phyloP scores from a whole-genome alignment of 1,140 invertebrate species.

The Papilio polytes region DNA sequence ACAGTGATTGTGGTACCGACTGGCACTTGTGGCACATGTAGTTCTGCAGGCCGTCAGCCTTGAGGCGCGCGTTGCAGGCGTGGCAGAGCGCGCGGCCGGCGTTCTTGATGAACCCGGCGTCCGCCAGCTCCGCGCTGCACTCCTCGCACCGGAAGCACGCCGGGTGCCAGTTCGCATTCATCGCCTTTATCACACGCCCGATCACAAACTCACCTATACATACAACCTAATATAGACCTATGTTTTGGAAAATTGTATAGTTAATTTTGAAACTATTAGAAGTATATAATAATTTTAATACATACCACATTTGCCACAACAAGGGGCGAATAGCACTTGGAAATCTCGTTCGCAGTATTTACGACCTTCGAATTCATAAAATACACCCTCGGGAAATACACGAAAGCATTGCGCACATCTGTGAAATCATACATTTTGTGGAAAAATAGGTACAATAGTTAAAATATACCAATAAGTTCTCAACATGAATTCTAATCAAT shows the following conservation, averaged over 20 bases:
- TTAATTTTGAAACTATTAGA: neutral
- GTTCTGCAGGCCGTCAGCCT: slow-evolving; percentile 97
- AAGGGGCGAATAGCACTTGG: slow-evolving; percentile 98
- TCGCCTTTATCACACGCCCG: slow-evolving; percentile 99
- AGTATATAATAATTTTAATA: slow-evolving; percentile 31
- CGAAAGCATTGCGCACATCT: slow-evolving; percentile 99
- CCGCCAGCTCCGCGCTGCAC: slow-evolving; percentile 95
- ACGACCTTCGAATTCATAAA: slow-evolving; percentile 99
- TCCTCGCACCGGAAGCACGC: slow-evolving; percentile 98
- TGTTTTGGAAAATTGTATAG: neutral
- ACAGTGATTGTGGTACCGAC: slow-evolving; percentile 84
- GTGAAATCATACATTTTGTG: slow-evolving; percentile 41
- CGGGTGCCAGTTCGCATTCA: slow-evolving; percentile 99
- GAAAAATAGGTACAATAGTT: neutral
- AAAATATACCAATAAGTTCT: neutral
- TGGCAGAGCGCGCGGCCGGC: slow-evolving; percentile 97
- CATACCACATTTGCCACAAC: slow-evolving; percentile 98
- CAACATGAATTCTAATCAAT: neutral
- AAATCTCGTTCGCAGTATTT: slow-evolving; percentile 99
- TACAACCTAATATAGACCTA: neutral
- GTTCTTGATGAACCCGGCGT: slow-evolving; percentile 98
- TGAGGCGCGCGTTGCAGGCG: slow-evolving; percentile 97
- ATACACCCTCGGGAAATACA: slow-evolving; percentile 98
- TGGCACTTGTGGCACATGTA: slow-evolving; percentile 99
- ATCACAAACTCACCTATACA: slow-evolving; percentile 95